Percentiles rank a stretch among this genome's conserved stretches.
Evolutionary conservation across 2,797 vertebrate species (phyloP).

Genomic region (Euphonia xanthogaster): DNA sequence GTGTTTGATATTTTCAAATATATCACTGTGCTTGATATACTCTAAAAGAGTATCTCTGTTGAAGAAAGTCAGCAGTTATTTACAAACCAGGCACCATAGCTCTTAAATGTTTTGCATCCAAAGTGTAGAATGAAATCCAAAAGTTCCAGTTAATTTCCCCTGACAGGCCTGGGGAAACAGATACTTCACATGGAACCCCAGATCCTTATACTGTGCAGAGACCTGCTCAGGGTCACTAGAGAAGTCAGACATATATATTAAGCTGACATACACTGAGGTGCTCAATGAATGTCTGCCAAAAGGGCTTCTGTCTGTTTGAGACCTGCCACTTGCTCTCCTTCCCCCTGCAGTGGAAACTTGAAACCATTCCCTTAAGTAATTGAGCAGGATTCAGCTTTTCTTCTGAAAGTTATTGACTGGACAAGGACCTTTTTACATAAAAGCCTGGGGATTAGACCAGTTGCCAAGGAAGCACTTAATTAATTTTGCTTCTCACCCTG

Average conservation of each 20-base stretch:
- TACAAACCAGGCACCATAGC: neutral
- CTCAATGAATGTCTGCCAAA: neutral
- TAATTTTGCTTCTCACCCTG: neutral
- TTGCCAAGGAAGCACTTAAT: neutral
- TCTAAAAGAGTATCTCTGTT: neutral
- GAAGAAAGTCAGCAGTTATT: neutral
- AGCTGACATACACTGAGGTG: neutral
- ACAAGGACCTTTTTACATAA: neutral
- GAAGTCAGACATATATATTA: neutral
- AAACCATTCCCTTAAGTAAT: neutral
- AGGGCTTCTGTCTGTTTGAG: neutral
- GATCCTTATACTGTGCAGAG: neutral
- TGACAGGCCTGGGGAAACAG: neutral
- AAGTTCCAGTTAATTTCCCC: neutral
- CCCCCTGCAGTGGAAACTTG: neutral
- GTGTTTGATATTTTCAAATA: neutral
- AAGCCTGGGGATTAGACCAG: neutral
- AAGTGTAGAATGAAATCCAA: neutral
- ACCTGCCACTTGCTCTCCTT: neutral
- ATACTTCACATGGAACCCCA: neutral
- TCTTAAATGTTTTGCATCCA: neutral
- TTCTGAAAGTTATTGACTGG: neutral
- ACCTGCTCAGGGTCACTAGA: neutral
- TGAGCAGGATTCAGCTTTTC: neutral
- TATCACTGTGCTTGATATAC: neutral